Evolutionary conservation across 2,113 vertebrate species (phyloP).

Genomic region (Rhegmatorhina hoffmannsi): DNA sequence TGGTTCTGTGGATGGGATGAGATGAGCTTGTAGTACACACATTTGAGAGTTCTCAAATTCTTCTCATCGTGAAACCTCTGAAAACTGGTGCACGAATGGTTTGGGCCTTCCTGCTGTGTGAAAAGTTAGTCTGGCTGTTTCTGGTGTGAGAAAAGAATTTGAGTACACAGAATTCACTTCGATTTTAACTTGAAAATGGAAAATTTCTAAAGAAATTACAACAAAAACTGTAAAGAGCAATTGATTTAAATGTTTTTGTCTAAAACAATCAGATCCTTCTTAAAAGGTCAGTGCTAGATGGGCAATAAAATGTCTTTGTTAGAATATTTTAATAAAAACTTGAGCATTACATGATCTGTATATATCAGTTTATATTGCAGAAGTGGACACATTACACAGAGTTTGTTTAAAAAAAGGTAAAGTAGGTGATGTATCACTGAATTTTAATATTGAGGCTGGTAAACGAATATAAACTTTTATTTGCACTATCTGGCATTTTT

Average conservation of each 20-base stretch:
- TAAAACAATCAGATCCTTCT: neutral
- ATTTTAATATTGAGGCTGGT: neutral
- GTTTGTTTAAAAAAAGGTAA: neutral
- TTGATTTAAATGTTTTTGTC: neutral
- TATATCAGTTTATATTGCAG: neutral
- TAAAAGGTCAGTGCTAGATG: neutral
- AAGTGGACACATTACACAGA: neutral
- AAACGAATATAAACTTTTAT: neutral
- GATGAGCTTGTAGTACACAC: neutral
- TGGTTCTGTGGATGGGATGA: neutral
- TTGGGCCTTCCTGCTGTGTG: neutral
- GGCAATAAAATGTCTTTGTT: neutral
- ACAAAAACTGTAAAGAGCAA: neutral
- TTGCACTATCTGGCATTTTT: neutral
- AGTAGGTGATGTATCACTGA: neutral
- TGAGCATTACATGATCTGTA: neutral
- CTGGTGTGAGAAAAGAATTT: neutral
- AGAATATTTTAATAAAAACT: neutral
- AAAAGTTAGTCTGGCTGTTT: neutral
- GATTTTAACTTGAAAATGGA: neutral
- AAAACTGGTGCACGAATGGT: neutral
- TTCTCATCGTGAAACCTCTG: neutral
- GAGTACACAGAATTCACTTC: neutral
- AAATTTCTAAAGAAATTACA: neutral
- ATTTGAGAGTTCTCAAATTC: neutral